A percentile compares a stretch with the other conserved stretches of the same genome.
Evolutionary conservation across 2,113 vertebrate species (phyloP).

Genomic region (Mustela nigripes): DNA sequence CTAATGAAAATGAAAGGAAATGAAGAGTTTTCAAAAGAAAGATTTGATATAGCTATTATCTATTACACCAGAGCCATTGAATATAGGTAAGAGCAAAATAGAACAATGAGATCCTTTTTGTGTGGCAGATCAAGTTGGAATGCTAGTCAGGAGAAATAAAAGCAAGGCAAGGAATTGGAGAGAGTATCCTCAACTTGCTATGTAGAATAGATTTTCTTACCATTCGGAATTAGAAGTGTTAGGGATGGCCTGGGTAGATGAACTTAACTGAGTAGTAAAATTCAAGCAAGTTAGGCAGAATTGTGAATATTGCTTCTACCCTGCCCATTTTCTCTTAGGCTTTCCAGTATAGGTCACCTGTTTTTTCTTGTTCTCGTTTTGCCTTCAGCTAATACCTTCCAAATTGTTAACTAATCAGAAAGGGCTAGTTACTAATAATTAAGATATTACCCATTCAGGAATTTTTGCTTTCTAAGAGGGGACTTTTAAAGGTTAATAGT

Average conservation of each 20-base stretch:
- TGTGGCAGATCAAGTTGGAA: neutral
- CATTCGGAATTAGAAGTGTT: neutral
- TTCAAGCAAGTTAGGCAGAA: neutral
- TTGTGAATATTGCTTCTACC: neutral
- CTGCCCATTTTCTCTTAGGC: neutral
- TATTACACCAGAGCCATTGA: constrained; percentile 94
- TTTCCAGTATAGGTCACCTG: neutral
- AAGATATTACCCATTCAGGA: neutral
- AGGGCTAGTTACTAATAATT: neutral
- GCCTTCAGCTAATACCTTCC: neutral
- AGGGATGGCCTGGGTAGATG: neutral
- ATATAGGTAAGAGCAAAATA: constrained; percentile 88
- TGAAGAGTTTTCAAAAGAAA: constrained; percentile 89
- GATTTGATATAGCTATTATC: constrained; percentile 89
- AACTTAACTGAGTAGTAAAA: neutral
- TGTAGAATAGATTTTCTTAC: neutral
- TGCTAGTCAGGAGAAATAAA: neutral
- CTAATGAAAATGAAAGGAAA: constrained; percentile 93
- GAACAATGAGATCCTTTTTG: neutral
- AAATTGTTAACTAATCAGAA: neutral
- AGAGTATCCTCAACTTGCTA: neutral
- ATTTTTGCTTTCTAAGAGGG: constrained; percentile 26
- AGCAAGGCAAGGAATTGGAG: neutral
- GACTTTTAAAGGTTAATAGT: neutral
- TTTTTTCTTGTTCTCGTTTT: constrained; percentile 17